Evolutionary conservation across 2,888 invertebrate species (phyloP).

Genomic region (Rhodophaea formosa): DNA sequence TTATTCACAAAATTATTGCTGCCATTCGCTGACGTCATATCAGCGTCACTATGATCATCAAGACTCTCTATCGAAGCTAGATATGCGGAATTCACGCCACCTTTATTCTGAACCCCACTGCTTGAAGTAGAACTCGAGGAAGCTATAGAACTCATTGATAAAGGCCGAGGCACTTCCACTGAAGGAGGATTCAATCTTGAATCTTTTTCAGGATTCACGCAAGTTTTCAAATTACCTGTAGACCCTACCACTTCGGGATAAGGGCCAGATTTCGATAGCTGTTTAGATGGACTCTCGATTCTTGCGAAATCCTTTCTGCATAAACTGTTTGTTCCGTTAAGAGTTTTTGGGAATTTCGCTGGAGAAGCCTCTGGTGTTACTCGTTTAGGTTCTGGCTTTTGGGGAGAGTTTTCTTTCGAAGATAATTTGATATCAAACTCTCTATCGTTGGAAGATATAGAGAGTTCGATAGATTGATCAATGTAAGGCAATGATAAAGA

Average conservation of each 20-base stretch:
- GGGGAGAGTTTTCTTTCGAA: constrained; percentile 65
- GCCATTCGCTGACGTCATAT: constrained; percentile 76
- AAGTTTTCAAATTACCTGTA: constrained; percentile 68
- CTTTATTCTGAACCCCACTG: constrained; percentile 83
- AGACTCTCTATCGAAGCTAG: constrained; percentile 93
- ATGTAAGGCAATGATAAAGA: constrained; percentile 71
- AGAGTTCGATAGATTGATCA: constrained; percentile 74
- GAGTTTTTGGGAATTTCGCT: constrained; percentile 52
- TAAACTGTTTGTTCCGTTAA: constrained; percentile 61
- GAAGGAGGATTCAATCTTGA: constrained; percentile 77
- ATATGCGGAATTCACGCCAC: constrained; percentile 87
- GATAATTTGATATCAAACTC: constrained; percentile 73
- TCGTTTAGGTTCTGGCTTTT: constrained; percentile 51
- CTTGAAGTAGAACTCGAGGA: constrained; percentile 85
- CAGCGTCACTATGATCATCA: constrained; percentile 89
- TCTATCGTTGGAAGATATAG: constrained; percentile 74
- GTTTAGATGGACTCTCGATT: constrained; percentile 52
- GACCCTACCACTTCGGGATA: constrained; percentile 68
- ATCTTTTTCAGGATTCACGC: constrained; percentile 60
- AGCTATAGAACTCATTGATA: constrained; percentile 89
- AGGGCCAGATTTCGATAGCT: constrained; percentile 55
- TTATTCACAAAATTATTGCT: constrained; percentile 70
- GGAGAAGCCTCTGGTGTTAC: constrained; percentile 53
- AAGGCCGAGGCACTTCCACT: constrained; percentile 83
- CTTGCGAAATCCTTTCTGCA: constrained; percentile 64